Evolutionary conservation across 2,797 vertebrate species (phyloP), one percentile per base, ranked within the genome.

Genomic region (Lagocephalus sceleratus): DNA sequence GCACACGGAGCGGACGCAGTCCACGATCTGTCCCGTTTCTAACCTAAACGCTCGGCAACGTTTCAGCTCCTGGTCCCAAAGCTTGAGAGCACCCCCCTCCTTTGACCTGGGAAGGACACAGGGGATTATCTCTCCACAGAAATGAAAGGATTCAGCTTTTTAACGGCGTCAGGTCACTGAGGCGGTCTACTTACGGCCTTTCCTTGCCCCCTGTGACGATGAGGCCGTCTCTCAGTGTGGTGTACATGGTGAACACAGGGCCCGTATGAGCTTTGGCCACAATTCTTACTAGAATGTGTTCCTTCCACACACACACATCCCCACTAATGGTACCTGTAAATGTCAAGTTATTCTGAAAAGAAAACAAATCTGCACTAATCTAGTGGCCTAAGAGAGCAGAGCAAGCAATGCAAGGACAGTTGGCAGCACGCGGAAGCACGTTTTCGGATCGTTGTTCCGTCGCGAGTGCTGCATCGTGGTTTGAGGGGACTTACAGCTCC

Each of bases 281-380:
- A 82, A 98, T 92, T 85, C 97, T 91, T 70, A 95, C 90, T 90
- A 99, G 81, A 78, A 98, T 76, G 75, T 98, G 95, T 50, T 97
- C 96, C 86, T 94, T 98, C 97, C 97, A 99, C 73, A 98, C 97
- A 92, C 94, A 99, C 75, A 99, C 95, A 89, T 99, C 97, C 81
- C 97, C 97, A 92, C 97, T 99, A 90, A 99, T 94, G 82, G 96
- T 95, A 93, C 97, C 97, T 91, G 97, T 99, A 94, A 99, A 99
- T 75, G 97, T 99, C 93, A 99, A 94, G 93, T 96, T 98, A 94
- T 95, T 98, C 97, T 99, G 94, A 93, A 97, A 95, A 92, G 89
- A 90, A 91, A 91, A 92, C 88, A 92, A 88, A 93, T 82, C 88
- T 90, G 90, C 87, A 92, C 90, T 92, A 92, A 91, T 92, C 91